A percentile compares a stretch with the other conserved stretches of the same genome.
These are phyloP conservation scores for Enteromius viviparus DNA, from an alignment of 2,797 vertebrate species.

Conservation along the genomic window DNA sequence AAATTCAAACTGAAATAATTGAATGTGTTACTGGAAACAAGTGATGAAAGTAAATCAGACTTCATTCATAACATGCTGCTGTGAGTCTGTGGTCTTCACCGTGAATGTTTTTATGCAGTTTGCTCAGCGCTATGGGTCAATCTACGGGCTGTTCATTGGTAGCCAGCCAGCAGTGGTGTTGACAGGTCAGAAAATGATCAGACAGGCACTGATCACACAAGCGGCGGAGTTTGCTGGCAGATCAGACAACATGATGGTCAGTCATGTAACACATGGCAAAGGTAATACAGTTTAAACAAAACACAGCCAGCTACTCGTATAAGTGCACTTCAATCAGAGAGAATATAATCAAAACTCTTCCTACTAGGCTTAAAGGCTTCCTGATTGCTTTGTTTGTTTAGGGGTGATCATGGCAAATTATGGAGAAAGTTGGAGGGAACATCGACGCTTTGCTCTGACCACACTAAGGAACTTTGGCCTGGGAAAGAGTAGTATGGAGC, in stretches of 20 bases:
- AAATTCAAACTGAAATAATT: no score
- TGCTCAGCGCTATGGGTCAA: slow-evolving; percentile 25
- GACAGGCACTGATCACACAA: slow-evolving; percentile 17
- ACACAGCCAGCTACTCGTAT: background rate
- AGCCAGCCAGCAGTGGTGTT: slow-evolving; percentile 33
- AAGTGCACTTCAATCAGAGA: background rate
- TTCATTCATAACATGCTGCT: background rate
- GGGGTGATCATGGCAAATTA: slow-evolving; percentile 47
- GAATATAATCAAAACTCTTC: background rate
- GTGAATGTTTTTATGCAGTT: slow-evolving; percentile 14
- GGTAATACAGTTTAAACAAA: slow-evolving; percentile 8
- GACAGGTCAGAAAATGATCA: slow-evolving; percentile 27
- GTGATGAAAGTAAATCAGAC: background rate
- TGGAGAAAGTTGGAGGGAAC: slow-evolving; percentile 48
- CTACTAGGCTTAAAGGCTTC: background rate
- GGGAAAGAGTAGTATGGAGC: slow-evolving; percentile 52
- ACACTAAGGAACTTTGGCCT: slow-evolving; percentile 53
- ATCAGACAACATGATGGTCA: background rate
- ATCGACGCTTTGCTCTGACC: slow-evolving; percentile 50
- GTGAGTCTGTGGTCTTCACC: background rate
- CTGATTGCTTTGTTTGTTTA: slow-evolving; percentile 8
- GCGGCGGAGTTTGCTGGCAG: slow-evolving; percentile 18
- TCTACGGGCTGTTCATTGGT: slow-evolving; percentile 29
- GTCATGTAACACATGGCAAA: background rate
- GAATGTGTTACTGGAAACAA: background rate